Evolutionary conservation across 2,113 vertebrate species (phyloP).

Genomic region (Phainopepla nitens): DNA sequence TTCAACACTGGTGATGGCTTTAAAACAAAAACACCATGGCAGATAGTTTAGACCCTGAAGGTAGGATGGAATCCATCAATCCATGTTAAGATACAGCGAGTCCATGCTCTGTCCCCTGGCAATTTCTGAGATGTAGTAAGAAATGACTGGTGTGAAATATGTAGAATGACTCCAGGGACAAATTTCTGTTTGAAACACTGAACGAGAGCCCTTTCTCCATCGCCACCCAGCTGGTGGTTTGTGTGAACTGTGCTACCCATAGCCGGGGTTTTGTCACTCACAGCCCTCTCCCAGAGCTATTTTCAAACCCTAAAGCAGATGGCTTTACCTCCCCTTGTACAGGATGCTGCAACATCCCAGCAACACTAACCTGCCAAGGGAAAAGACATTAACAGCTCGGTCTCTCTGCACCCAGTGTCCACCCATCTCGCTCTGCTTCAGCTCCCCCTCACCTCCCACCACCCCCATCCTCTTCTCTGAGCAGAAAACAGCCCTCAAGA

Average conservation of each 20-base stretch:
- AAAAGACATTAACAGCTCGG: fast-evolving
- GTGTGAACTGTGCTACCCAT: neutral
- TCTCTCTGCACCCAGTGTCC: neutral
- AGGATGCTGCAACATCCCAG: neutral
- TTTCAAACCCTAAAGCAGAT: constrained; percentile 13
- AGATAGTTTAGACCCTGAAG: neutral
- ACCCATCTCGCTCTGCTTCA: neutral
- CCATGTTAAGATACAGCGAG: neutral
- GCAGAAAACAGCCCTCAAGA: neutral
- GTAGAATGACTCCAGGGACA: neutral
- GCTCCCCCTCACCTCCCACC: neutral
- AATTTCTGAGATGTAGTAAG: neutral
- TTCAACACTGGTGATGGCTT: neutral
- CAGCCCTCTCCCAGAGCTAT: neutral
- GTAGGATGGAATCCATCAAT: neutral
- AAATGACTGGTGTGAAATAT: neutral
- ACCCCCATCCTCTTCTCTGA: neutral
- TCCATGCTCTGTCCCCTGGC: neutral
- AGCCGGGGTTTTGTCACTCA: neutral
- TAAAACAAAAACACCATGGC: neutral
- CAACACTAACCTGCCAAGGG: neutral
- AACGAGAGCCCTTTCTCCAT: neutral
- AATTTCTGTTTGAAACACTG: neutral
- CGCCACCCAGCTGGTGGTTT: neutral
- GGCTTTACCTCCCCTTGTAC: neutral